Base-by-base conservation (phyloP, 2,888 invertebrate species). In the Eupithecia abbreviata region DNA sequence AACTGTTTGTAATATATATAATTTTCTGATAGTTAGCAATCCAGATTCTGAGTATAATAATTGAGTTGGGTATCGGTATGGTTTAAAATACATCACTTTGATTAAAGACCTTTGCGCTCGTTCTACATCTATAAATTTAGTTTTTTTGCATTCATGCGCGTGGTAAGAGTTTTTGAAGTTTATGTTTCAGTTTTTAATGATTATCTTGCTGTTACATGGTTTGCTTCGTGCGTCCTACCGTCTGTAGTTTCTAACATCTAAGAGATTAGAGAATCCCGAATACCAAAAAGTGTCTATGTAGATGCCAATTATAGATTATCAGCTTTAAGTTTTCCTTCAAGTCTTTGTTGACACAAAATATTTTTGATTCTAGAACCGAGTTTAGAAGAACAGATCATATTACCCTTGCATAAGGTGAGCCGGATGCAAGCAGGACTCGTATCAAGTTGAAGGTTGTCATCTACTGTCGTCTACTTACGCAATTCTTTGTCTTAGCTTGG, bases 321-420 rank as follows among this genome's bases (percentile, higher is more conserved):
- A n/a, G 15, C 5, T 51, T 51, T 18, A 9, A 58, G 18, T 58
- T 3, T 58, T 58, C n/a, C 6, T n/a, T n/a, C n/a, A 51, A n/a
- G 2, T n/a, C n/a, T 58, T 10, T 58, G 18, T 58, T 58, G 10
- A 58, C 58, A 18, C 18, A 18, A n/a, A 58, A 18, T 58, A 58
- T 58, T 3, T 18, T 58, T 9, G 7, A 58, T 18, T 18, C n/a
- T 18, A 58, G 5, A 18, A 18, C 58, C 3, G 10, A 30, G 62
- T 30, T 10, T 58, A 58, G 18, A 58, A 58, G 18, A 58, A 4
- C 12, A 72, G 77, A 76, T 81, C 77, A 80, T 72, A 73, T 82
- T 80, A 77, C 77, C 49, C 58, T 80, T 82, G 81, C 82, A 78
- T 80, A 82, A 79, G 76, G 78, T 76, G 75, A 78, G 73, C 81